Evolutionary conservation across 2,888 invertebrate genomes (phyloP).

Genomic region (Pterobdella sp.): DNA sequence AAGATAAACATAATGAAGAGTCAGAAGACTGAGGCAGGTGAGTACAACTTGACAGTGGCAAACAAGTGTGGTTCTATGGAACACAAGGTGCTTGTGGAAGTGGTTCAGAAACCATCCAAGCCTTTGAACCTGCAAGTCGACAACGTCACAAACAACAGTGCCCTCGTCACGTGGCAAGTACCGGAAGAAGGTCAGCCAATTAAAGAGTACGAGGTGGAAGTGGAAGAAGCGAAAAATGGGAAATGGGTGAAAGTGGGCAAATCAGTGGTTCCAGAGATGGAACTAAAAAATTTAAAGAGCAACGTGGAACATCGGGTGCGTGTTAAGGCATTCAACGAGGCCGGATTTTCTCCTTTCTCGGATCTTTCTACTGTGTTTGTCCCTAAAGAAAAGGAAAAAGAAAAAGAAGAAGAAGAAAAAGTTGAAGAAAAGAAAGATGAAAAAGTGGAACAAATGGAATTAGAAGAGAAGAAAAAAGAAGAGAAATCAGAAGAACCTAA

Average conservation of each 20-base stretch:
- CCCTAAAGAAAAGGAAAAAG: too few species aligned
- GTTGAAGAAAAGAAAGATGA: not conserved
- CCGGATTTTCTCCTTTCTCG: too few species aligned
- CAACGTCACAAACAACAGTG: constrained; percentile 46
- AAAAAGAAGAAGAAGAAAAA: constrained; percentile 18
- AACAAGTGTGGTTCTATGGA: constrained; percentile 38
- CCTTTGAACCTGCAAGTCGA: constrained; percentile 39
- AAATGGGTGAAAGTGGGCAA: constrained; percentile 89
- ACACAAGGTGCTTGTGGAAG: constrained; percentile 38
- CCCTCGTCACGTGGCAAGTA: constrained; percentile 47
- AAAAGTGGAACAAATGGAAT: not conserved
- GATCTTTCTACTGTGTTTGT: too few species aligned
- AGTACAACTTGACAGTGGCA: constrained; percentile 38
- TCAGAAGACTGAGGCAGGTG: constrained; percentile 36
- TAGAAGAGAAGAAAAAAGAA: constrained; percentile 12
- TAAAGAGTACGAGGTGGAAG: constrained; percentile 47
- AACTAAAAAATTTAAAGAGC: not conserved
- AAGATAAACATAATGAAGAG: constrained; percentile 38
- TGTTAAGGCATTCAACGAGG: too few species aligned
- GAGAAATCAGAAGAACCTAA: not conserved
- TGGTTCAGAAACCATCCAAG: constrained; percentile 57
- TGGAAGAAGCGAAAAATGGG: constrained; percentile 54
- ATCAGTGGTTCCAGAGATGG: constrained; percentile 62
- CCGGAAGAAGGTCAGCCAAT: constrained; percentile 49
- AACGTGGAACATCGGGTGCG: too few species aligned